Base-by-base conservation (phyloP, 2,113 vertebrate genomes). In the Centropristis striata region DNA sequence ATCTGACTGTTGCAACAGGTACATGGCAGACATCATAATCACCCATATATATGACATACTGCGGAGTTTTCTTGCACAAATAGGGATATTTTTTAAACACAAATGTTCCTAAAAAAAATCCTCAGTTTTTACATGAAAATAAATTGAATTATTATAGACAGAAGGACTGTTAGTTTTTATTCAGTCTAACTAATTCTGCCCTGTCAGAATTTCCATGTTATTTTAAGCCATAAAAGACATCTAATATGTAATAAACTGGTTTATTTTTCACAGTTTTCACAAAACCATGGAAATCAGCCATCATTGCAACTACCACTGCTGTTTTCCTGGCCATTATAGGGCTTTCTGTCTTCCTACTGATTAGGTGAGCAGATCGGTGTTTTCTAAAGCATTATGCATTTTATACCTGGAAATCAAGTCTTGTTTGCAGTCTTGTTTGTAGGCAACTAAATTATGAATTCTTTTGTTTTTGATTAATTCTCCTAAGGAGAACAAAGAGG, bases 401-500 rank as follows among this genome's bases (percentile, higher is more conserved):
- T 21, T 23, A 36, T 37, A 50, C 20, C 4, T 15, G 3, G 8
- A 32, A 20, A 2, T 37, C 4, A 21, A 13, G 6, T 20, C 10
- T 57, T 20, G 9, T 21, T 39, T 4, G 32, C 11, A 46, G 14
- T 42, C 37, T 21, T 2, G 10, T 66, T 10, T n/a, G n/a, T n/a
- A n/a, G 7, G 3, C 18, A 21, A 16, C 12, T 15, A 36, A 66
- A 5, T 37, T 3, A 37, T 15, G 0, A 5, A 64, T 27, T 11
- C 2, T 1, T 46, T 46, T 27, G 23, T 13, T 28, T 64, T 28
- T 21, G 0, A 32, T 27, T 4, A n/a, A 49, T 21, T 49, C 7
- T n/a, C 13, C 7, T 21, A 7, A 76, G 2, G 46, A 86, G 83
- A 54, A 78, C 49, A 32, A 64, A 16, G 18, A 65, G 25, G n/a